Conservation (phyloP, 1,140 invertebrate genomes). For the Hermetia illucens region DNA sequence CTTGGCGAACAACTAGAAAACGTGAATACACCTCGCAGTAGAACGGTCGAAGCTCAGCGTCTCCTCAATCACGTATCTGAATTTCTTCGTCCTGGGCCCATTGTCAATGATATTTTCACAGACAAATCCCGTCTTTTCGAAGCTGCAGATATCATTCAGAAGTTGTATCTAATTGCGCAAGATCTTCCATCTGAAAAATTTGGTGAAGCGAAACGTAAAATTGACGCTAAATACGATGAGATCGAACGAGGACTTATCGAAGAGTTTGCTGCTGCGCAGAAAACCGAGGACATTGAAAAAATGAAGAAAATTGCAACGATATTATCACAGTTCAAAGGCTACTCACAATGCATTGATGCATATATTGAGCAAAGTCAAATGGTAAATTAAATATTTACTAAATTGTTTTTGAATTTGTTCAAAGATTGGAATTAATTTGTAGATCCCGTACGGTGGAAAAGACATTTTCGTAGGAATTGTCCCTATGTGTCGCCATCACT, state of each 20-base stretch:
- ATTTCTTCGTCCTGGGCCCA: slow-evolving; percentile 75
- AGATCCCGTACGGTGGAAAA: slow-evolving; percentile 47
- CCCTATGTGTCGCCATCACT: slow-evolving; percentile 79
- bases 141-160: slow-evolving; percentile 98
- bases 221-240: slow-evolving; percentile 87
- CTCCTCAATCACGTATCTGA: slow-evolving; percentile 88
- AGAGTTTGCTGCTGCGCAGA: slow-evolving; percentile 83
- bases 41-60: slow-evolving; percentile 89
- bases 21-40: slow-evolving; percentile 83
- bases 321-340: slow-evolving; percentile 90
- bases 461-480: slow-evolving; percentile 87
- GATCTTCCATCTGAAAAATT: slow-evolving; percentile 81
- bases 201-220: slow-evolving; percentile 78
- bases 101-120: slow-evolving; percentile 73
- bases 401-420: neutral
- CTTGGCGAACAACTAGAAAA: slow-evolving; percentile 94
- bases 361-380: slow-evolving; percentile 95
- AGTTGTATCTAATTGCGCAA: slow-evolving; percentile 88
- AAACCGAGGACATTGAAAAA: slow-evolving; percentile 61
- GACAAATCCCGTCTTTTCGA: slow-evolving; percentile 81
- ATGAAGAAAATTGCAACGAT: slow-evolving; percentile 92
- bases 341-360: slow-evolving; percentile 89
- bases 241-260: slow-evolving; percentile 88
- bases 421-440: slow-evolving; percentile 11
- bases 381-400: too few relatives aligned